These are phyloP conservation scores for Rhogogaster chlorosoma DNA, from an alignment of 2,888 invertebrate genomes.

Conservation along the genomic window DNA sequence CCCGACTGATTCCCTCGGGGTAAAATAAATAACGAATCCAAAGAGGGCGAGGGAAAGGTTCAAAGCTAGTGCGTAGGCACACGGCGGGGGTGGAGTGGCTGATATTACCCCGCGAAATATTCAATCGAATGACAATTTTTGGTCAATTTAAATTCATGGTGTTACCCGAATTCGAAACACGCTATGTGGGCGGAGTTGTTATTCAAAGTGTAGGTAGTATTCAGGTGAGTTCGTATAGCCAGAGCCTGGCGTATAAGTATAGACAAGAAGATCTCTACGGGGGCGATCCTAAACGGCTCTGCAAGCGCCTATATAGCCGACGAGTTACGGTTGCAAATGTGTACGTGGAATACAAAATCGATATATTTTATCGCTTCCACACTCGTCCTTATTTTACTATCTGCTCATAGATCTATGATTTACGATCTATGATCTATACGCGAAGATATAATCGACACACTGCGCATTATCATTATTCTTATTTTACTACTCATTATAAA, in stretches of 20 bases:
- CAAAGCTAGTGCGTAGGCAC: background rate
- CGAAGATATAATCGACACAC: background rate
- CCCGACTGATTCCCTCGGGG: background rate
- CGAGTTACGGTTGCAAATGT: background rate
- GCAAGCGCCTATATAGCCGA: conserved; percentile 9
- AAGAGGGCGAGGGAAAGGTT: background rate
- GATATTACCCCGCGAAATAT: background rate
- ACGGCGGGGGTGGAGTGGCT: background rate
- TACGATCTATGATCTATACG: conserved; percentile 26
- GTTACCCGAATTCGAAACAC: conserved; percentile 38
- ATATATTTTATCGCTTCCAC: conserved; percentile 29
- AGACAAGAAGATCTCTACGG: background rate
- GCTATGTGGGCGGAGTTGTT: background rate
- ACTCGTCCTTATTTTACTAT: background rate
- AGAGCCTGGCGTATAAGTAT: background rate
- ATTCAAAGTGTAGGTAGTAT: background rate
- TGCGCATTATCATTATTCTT: background rate
- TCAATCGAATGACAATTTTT: conserved; percentile 14
- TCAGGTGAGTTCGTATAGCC: background rate
- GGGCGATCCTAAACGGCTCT: conserved; percentile 14
- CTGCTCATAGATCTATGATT: conserved; percentile 33
- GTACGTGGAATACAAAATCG: conserved; percentile 23
- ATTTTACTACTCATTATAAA: background rate
- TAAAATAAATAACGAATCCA: background rate
- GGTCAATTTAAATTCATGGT: conserved; percentile 36